A percentile compares a stretch with the other conserved stretches of the same genome.
Evolutionary conservation across 2,888 invertebrate genomes (phyloP).

Genomic region (Helleia helle): DNA sequence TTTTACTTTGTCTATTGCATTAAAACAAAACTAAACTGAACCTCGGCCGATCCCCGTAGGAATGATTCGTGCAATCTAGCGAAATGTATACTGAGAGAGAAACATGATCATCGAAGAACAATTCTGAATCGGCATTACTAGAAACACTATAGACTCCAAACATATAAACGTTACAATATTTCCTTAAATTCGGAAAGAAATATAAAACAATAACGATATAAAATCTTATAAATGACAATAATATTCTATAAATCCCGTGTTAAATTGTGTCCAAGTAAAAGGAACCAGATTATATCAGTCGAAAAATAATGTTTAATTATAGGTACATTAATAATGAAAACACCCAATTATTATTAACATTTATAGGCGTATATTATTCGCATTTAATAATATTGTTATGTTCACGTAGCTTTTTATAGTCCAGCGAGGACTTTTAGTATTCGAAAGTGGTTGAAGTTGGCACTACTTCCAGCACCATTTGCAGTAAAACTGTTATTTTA

Average conservation of each 20-base stretch:
- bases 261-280: slow-evolving; percentile 19
- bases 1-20: no score
- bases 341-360: slow-evolving; percentile 9
- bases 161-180: slow-evolving; percentile 9
- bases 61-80: slow-evolving; percentile 79
- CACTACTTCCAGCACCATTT: slow-evolving; percentile 92
- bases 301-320: slow-evolving; percentile 24
- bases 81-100: slow-evolving; percentile 50
- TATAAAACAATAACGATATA: slow-evolving; percentile 14
- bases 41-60: slow-evolving; percentile 44
- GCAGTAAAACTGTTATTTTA: slow-evolving; percentile 90
- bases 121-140: slow-evolving; percentile 7
- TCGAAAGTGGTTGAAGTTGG: slow-evolving; percentile 86
- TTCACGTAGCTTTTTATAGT: slow-evolving; percentile 54
- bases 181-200: slow-evolving; percentile 8
- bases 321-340: slow-evolving; percentile 7
- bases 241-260: slow-evolving; percentile 16
- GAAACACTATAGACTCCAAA: slow-evolving; percentile 6
- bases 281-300: slow-evolving; percentile 27
- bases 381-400: slow-evolving; percentile 10
- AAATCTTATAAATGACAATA: slow-evolving; percentile 16
- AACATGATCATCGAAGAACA: slow-evolving; percentile 1
- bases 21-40: background rate
- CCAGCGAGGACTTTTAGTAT: slow-evolving; percentile 64
- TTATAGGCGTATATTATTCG: slow-evolving; percentile 5